Conservation (phyloP, 37 sponge, comb jelly and placozoan species). For the Petrosia ficiformis region DNA sequence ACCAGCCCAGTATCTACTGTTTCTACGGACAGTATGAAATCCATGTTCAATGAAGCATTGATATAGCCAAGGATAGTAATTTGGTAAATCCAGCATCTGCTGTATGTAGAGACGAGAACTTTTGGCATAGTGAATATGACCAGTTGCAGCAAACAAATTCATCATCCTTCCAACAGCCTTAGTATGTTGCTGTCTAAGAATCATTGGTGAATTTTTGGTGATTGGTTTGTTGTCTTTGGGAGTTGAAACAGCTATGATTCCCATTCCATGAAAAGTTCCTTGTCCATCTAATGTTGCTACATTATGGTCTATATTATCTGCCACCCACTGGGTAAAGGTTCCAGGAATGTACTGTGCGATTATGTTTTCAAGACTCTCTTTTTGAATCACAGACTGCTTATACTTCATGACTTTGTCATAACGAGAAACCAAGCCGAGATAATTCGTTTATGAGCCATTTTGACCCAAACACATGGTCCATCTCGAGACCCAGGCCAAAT, state of each 20-base stretch:
- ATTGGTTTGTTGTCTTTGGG: conserved; percentile 20
- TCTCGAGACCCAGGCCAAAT: conserved; percentile 25
- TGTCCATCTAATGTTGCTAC: conserved; percentile 16
- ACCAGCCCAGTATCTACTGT: conserved; percentile 33
- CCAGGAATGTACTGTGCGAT: conserved; percentile 1
- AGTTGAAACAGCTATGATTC: conserved; percentile 35
- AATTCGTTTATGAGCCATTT: conserved; percentile 23
- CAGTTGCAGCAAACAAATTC: conserved; percentile 33
- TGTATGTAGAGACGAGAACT: conserved; percentile 32
- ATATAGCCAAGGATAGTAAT: conserved; percentile 12
- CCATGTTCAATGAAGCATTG: conserved; percentile 25
- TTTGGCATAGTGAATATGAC: conserved; percentile 43
- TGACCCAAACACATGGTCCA: conserved; percentile 40
- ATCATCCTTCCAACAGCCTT: conserved; percentile 27
- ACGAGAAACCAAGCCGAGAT: conserved; percentile 11
- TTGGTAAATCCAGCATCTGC: conserved; percentile 25
- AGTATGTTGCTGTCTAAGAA: conserved; percentile 2
- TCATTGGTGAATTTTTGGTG: conserved; percentile 1
- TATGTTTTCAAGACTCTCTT: not conserved
- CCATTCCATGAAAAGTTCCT: conserved; percentile 25
- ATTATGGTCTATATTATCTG: conserved; percentile 28
- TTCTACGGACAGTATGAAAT: conserved; percentile 37
- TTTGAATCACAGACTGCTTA: conserved; percentile 24
- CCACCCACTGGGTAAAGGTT: conserved; percentile 26
- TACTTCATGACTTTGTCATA: conserved; percentile 24